Evolutionary conservation across 2,888 invertebrate genomes (phyloP), one percentile per base, ranked within the genome.

Genomic region (Zelleria hepariella): DNA sequence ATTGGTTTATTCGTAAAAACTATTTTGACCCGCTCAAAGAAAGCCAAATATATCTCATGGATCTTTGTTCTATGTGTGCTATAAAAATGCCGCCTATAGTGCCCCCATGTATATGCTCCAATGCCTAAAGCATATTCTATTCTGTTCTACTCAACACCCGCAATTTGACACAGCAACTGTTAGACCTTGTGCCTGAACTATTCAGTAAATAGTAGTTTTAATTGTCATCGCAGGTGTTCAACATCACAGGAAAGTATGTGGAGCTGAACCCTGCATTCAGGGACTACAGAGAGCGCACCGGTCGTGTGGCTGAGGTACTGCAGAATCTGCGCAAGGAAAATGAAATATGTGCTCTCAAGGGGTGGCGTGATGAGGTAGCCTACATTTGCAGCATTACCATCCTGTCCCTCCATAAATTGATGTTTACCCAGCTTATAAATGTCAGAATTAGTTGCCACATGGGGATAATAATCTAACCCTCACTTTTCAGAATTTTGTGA

Each of bases 311-410:
- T 65, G 91, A 92, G 77, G 94, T 97, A 61, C 89, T 98, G 69
- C 91, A 92, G 68, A 92, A 94, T 75, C 90, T 97, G 74, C 90
- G 94, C 62, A 91, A 91, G 63, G 92, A 95, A 68, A 93, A 94
- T 72, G 91, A 92, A 67, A 94, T 97, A 75, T 90, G 94, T 65
- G 94, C 97, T 52, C 86, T 97, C 7, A 93, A 94, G 74, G 97
- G 98, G 20, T 98, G 98, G 98, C 91, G 98, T 75, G 94, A 98
- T 90, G 98, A 98, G 92, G 95, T 95, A 80, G 51, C 48, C 32
- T 42, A n/a, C 15, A 42, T 42, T 42, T 10, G 32, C 2, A 15
- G 15, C 32, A 42, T n/a, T n/a, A n/a, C n/a, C n/a, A n/a, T n/a
- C n/a, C n/a, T n/a, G n/a, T n/a, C n/a, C n/a, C n/a, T n/a, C n/a